phyloP scores from a whole-genome alignment of 2,113 vertebrate genomes.

The Paracanthobrama guichenoti region DNA sequence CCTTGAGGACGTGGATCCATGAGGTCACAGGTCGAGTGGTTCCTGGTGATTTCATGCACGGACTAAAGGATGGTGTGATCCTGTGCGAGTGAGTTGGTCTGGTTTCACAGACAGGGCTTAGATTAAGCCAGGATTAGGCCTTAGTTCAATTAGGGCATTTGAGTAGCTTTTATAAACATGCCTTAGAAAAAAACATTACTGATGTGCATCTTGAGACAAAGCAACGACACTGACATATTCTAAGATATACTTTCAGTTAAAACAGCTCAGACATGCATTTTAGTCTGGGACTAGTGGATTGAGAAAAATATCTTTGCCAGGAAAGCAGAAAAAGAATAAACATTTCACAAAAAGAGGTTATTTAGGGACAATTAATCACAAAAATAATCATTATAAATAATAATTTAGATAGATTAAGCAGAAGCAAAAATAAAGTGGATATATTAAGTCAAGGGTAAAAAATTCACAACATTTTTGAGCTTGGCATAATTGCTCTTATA shows the following conservation, averaged over 20 bases:
- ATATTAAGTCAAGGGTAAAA: not conserved
- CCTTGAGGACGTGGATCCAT: conserved; percentile 87
- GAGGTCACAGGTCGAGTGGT: conserved; percentile 80
- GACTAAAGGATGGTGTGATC: conserved; percentile 87
- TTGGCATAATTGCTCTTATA: not conserved
- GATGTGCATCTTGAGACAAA: too few species aligned
- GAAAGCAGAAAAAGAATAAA: too few species aligned
- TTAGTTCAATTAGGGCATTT: too few species aligned
- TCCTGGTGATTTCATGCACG: conserved; percentile 86
- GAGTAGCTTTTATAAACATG: too few species aligned
- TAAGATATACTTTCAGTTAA: too few species aligned
- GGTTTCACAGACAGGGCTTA: too few species aligned
- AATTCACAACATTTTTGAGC: not conserved
- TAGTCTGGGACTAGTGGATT: too few species aligned
- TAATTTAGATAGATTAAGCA: not conserved
- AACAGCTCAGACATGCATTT: too few species aligned
- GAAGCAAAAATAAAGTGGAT: not conserved
- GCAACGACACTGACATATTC: too few species aligned
- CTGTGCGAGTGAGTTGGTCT: conserved; percentile 85
- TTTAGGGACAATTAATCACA: not conserved
- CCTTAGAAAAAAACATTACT: too few species aligned
- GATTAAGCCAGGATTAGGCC: too few species aligned
- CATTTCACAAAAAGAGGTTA: not conserved
- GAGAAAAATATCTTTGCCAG: too few species aligned
- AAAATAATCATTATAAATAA: not conserved